Conservation (phyloP, 92 coral and sea anemone species). For the Actinernus sp. region DNA sequence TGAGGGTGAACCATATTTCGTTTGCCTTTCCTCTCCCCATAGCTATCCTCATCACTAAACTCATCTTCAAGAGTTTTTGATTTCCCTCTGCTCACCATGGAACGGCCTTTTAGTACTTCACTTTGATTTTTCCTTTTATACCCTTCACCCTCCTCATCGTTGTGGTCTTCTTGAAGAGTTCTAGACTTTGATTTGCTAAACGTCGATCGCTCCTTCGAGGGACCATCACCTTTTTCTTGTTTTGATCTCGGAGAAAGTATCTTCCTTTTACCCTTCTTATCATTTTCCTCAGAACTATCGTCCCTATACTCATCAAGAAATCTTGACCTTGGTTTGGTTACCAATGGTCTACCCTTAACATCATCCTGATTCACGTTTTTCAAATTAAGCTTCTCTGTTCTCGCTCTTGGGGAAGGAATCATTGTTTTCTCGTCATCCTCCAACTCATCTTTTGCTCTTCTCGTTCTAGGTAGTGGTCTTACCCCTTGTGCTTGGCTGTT, state of each 20-base stretch:
- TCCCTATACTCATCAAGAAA: neutral
- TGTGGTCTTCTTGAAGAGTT: too few species aligned
- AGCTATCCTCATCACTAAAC: too few species aligned
- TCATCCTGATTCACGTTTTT: too few species aligned
- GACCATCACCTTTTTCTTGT: neutral
- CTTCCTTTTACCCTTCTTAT: neutral
- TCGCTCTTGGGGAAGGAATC: too few species aligned
- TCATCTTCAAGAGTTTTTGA: too few species aligned
- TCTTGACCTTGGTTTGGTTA: neutral
- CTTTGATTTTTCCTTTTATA: neutral
- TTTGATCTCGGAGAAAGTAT: neutral
- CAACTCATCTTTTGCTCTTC: neutral
- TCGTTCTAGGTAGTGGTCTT: conserved; percentile 22
- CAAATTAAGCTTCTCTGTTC: too few species aligned
- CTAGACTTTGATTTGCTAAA: too few species aligned
- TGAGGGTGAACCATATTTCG: too few species aligned
- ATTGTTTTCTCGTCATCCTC: too few species aligned
- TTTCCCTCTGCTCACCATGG: neutral
- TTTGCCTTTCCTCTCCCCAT: too few species aligned
- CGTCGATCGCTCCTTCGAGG: too few species aligned
- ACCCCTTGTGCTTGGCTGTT: conserved; percentile 11
- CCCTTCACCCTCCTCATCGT: too few species aligned
- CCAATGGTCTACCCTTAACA: neutral
- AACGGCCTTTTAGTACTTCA: neutral
- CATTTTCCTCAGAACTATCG: neutral